A percentile compares a stretch with the other conserved stretches of the same genome.
These are phyloP conservation scores for Ciconia maguari DNA, from an alignment of 2,113 vertebrate genomes.

Conservation along the genomic window DNA sequence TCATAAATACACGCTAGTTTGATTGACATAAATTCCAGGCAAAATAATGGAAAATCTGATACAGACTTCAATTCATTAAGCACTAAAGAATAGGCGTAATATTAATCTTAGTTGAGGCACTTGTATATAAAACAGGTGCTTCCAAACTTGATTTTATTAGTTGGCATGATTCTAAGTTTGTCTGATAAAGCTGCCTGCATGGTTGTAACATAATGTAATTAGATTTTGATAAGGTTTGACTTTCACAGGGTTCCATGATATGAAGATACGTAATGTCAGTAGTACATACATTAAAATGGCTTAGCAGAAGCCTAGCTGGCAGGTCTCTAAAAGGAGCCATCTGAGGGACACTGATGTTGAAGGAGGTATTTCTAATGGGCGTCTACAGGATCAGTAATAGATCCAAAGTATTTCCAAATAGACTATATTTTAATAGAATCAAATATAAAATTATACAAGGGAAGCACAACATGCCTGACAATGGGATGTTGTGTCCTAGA, in stretches of 20 bases:
- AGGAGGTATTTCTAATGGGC: neutral
- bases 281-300: neutral
- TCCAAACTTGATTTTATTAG: neutral
- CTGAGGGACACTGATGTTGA: neutral
- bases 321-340: neutral
- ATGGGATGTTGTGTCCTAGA: neutral
- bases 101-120: neutral
- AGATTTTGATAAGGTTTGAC: neutral
- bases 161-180: neutral
- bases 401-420: neutral
- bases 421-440: neutral
- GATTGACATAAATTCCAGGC: neutral
- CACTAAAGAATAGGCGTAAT: neutral
- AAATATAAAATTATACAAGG: neutral
- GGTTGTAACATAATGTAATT: neutral
- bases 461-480: neutral
- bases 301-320: neutral
- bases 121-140: neutral
- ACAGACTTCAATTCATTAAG: neutral
- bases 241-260: neutral
- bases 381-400: neutral
- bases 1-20: neutral
- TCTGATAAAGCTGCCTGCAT: neutral
- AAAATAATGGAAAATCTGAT: constrained; percentile 47
- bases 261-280: neutral